Base-by-base conservation (phyloP, 2,113 vertebrate species). In the Pleuronectes platessa region DNA sequence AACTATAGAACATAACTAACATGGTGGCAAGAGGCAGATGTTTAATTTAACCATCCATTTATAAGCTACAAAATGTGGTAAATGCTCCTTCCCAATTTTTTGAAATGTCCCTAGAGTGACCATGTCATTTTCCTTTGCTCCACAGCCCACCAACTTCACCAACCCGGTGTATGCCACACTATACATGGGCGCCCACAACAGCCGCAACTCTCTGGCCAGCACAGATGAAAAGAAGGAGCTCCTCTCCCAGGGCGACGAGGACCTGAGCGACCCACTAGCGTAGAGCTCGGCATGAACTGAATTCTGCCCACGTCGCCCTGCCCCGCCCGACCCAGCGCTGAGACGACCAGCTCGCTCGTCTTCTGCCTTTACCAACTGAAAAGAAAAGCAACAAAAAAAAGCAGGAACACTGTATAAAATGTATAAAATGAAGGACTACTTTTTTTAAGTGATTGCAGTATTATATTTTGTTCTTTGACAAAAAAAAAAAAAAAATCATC, bases 361-460 rank as follows among this genome's bases (percentile, higher is more conserved):
- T 76, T 91, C 91, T 91, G 93, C 94, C 93, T 94, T 94, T 91
- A 89, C 86, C 85, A 88, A 86, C 85, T 68, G 79, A 90, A 88
- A 93, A 91, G 84, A 93, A 93, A 87, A 88, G 80, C 90, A 92
- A 92, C 89, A 90, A 90, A 86, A 79, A 83, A 89, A 91, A 91
- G 90, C 70, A 68, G 86, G 93, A 95, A 94, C 92, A 94, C 94
- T 98, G 97, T 98, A 97, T 94, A 97, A 97, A 97, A 94, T 97
- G 96, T 97, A 97, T 95, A 98, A 97, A 93, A 97, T 96, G 96
- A 97, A 97, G 97, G 96, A 97, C 95, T 97, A 97, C 95, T 98
- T 98, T 98, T 59, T 98, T 95, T 97, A 98, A 97, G 96, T 98
- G 96, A 97, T 94, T 93, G 95, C 97, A 98, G 97, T 98, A 96